Evolutionary conservation across 1,140 invertebrate species (phyloP).

Genomic region (Harpegnathos saltator): DNA sequence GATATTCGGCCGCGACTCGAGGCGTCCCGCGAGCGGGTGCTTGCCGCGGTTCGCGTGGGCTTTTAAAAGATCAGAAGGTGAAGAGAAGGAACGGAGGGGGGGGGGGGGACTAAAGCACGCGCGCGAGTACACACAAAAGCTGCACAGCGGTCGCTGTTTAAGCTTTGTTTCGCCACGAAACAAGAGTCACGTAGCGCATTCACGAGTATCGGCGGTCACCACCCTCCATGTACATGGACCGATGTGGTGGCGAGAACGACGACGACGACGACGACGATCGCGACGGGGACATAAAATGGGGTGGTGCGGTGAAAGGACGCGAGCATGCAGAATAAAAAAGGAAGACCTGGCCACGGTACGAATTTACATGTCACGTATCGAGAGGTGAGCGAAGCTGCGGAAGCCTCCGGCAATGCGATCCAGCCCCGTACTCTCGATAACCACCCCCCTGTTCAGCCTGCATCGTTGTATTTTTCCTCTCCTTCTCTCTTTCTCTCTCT

Average conservation of each 20-base stretch:
- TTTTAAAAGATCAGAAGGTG: conserved; percentile 26
- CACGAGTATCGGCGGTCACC: conserved; percentile 26
- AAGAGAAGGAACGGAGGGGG: neutral
- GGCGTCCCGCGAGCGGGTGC: neutral
- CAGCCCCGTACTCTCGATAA: conserved; percentile 18
- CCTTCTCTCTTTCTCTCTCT: conserved; percentile 1
- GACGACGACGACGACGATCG: neutral
- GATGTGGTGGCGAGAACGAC: neutral
- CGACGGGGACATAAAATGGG: conserved; percentile 12
- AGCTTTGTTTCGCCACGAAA: conserved; percentile 38
- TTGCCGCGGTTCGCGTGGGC: neutral
- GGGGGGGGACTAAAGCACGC: conserved; percentile 14
- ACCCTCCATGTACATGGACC: neutral
- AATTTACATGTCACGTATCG: conserved; percentile 72
- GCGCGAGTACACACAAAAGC: neutral
- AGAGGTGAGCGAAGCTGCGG: conserved; percentile 49
- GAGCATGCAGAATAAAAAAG: conserved; percentile 61
- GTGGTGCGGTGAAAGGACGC: conserved; percentile 35
- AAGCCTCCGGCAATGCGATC: conserved; percentile 58
- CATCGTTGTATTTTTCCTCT: neutral
- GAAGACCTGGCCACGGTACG: conserved; percentile 27
- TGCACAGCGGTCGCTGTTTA: conserved; percentile 43
- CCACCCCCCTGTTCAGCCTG: neutral
- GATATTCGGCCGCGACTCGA: neutral
- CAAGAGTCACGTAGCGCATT: conserved; percentile 52